Base-by-base conservation (phyloP, 2,113 vertebrate species). In the Esox niger region DNA sequence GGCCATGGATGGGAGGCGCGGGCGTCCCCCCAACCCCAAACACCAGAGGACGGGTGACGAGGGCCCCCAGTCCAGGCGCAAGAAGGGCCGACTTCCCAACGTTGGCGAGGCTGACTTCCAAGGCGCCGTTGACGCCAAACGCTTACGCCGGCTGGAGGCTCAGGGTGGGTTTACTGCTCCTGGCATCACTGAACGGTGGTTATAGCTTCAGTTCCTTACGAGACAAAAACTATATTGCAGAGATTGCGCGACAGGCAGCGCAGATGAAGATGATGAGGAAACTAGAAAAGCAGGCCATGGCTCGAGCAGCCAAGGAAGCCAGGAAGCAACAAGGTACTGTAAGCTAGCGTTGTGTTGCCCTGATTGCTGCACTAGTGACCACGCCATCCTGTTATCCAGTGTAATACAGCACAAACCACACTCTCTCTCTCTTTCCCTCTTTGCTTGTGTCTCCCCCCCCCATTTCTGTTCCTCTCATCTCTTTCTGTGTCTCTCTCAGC, bases 261-360 rank as follows among this genome's bases (percentile, higher is more conserved):
- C 94, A 98, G 82, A 95, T 98, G 82, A 98, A 98, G 84, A 88
- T 96, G 81, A 90, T 96, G 82, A 92, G 95, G 81, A 98, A 96
- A 85, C 93, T 96, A 60, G 94, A 98, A 86, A 98, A 94, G 68
- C 95, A 97, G 75, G 96, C 96, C 27, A 91, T 95, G 83, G 94
- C 92, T 0, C 93, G 93, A 75, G 95, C 94, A 29, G 94, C 94
- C 68, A 98, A 98, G 88, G 95, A 98, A 85, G 96, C 95, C 0
- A 95, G 92, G 85, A 96, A 93, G 80, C 94, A 95, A 69, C 95
- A 94, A 92, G 96, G 96, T 95, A 80, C 71, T 61, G 59, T 20
- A 4, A 25, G 21, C 4, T 17, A 43, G 38, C 17, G 71, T 67
- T 2, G 61, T 27, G 6, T 10, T 1, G 55, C 64, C 52, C 68